These are phyloP conservation scores for Zhengitettix transpicula DNA, from an alignment of 2,888 invertebrate species.

Conservation along the genomic window DNA sequence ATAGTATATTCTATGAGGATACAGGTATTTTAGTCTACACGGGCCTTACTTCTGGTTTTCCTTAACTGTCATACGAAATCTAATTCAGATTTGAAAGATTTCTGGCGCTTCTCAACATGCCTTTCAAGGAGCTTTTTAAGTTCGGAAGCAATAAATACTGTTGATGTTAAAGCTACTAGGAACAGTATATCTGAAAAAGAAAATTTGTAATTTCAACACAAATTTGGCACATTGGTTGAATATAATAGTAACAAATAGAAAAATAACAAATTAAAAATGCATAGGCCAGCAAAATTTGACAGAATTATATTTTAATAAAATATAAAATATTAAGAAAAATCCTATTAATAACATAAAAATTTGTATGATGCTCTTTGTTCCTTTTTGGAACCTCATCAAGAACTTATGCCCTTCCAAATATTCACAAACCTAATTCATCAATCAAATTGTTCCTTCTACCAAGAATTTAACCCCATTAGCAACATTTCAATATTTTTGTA, in stretches of 20 bases:
- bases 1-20: not conserved
- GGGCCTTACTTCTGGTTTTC: constrained; percentile 13
- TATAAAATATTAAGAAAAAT: no score
- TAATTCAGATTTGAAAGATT: constrained; percentile 28
- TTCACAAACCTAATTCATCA: no score
- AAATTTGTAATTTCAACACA: not conserved
- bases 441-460: no score
- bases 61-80: constrained; percentile 57
- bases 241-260: not conserved
- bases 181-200: constrained; percentile 69
- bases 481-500: no score
- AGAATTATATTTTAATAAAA: no score
- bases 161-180: constrained; percentile 81
- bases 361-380: no score
- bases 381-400: no score
- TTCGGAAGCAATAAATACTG: constrained; percentile 88
- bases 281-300: no score
- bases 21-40: constrained; percentile 9
- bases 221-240: no score
- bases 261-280: not conserved
- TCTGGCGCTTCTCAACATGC: constrained; percentile 39
- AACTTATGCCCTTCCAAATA: no score
- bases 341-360: no score
- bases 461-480: no score
- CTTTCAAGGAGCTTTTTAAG: constrained; percentile 76